phyloP scores from a whole-genome alignment of 2,113 vertebrate genomes.

The Labeo rohita region DNA sequence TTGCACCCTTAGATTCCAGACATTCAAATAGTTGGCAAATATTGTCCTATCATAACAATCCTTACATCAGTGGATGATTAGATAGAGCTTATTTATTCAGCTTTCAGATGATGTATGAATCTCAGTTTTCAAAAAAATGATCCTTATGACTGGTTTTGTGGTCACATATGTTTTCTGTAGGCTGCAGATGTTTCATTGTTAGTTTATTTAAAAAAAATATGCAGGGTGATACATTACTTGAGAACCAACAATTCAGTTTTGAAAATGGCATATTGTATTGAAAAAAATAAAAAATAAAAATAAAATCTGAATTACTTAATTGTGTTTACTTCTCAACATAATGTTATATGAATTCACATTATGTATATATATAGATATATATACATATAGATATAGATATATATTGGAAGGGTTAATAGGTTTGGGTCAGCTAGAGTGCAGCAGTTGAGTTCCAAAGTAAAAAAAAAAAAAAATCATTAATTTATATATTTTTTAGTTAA shows the following conservation, averaged over 20 bases:
- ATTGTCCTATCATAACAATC: too few species aligned
- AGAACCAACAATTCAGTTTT: background rate
- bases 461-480: background rate
- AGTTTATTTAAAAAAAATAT: background rate
- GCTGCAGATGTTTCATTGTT: background rate
- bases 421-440: background rate
- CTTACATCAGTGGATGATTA: too few species aligned
- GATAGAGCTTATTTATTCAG: too few species aligned
- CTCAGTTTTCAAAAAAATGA: too few species aligned
- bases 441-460: background rate
- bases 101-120: too few species aligned
- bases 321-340: background rate
- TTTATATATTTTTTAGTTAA: background rate
- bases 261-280: slow-evolving; percentile 47
- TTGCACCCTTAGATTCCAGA: too few species aligned
- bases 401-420: background rate
- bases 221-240: slow-evolving; percentile 4
- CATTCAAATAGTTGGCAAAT: too few species aligned
- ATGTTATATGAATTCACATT: too few species aligned
- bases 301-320: background rate
- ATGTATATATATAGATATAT: too few species aligned
- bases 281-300: slow-evolving; percentile 59
- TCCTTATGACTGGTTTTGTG: too few species aligned
- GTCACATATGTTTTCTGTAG: background rate
- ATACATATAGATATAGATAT: too few species aligned